Base-by-base conservation (phyloP, 2,888 invertebrate species). In the Stenoptilia bipunctidactyla region DNA sequence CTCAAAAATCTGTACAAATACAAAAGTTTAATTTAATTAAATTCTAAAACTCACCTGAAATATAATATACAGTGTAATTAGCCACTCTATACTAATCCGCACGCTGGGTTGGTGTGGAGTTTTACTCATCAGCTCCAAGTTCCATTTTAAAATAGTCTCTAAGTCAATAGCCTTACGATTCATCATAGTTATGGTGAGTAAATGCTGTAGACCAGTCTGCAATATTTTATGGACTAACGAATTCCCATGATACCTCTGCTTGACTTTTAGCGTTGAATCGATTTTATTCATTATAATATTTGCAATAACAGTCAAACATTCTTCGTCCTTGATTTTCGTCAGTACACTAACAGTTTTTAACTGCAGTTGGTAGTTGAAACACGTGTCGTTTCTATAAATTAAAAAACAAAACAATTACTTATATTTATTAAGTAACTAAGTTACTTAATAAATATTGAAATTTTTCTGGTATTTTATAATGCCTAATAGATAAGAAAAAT, bases 71-170 rank as follows among this genome's bases (percentile, higher is more conserved):
- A 82, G 49, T 2, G 75, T 49, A 13, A 76, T 66, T 42, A 67
- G 65, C 84, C 83, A 84, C 45, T 82, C 79, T 10, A 84, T 48
- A 41, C 68, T 71, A 12, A 71, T 57, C 40, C 65, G 66, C 0
- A 77, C 70, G 37, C 71, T 79, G 0, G 59, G 59, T 43, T 84
- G 82, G 49, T 85, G 85, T 0, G 83, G 75, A 30, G 79, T 52
- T 40, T 61, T 71, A 0, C 61, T 66, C 35, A 85, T 45, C 9
- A 77, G 48, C 15, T 63, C 56, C 25, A 73, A 46, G 48, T 66
- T 65, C 82, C 83, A 83, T 14, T 45, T 36, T 0, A 57, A 45
- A n/a, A 55, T 49, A 13, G 46, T 47, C 1, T 55, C 46, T n/a
- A 52, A 41, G 15, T 61, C 51, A 1, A 51, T 40, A 8, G 46